Percentiles rank a stretch among this genome's conserved stretches.
These are phyloP conservation scores for Chrysolina haemoptera DNA, from an alignment of 2,888 invertebrate species.

Conservation along the genomic window DNA sequence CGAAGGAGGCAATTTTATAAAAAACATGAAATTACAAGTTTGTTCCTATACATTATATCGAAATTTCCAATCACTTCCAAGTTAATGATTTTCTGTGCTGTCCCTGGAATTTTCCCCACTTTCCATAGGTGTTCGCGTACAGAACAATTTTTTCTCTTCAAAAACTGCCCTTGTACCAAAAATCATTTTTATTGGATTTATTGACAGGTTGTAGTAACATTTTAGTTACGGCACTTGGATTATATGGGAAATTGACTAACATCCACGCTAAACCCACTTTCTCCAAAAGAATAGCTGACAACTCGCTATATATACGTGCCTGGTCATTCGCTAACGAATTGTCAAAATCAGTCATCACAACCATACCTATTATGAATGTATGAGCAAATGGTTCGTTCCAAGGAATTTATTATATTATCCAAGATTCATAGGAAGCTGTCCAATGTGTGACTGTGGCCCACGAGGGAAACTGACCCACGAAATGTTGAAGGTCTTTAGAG, in stretches of 20 bases:
- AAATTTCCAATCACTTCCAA: no score
- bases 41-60: no score
- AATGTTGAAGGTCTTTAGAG: conserved; percentile 71
- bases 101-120: no score
- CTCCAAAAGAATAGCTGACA: background rate
- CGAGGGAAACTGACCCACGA: conserved; percentile 75
- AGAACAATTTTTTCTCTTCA: no score
- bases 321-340: background rate
- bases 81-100: no score
- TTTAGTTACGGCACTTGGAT: no score
- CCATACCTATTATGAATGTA: conserved; percentile 18
- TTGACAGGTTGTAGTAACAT: no score
- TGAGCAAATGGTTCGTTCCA: conserved; percentile 5
- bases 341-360: conserved; percentile 21
- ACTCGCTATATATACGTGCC: background rate
- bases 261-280: background rate
- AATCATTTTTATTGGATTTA: no score
- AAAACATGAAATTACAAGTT: no score
- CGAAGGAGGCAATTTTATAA: no score
- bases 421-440: conserved; percentile 80
- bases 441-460: conserved; percentile 80
- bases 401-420: conserved; percentile 61
- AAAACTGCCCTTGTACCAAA: no score
- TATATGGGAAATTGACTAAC: background rate
- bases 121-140: no score